phyloP scores from a whole-genome alignment of 2,888 invertebrate species.

The Macaria notata region DNA sequence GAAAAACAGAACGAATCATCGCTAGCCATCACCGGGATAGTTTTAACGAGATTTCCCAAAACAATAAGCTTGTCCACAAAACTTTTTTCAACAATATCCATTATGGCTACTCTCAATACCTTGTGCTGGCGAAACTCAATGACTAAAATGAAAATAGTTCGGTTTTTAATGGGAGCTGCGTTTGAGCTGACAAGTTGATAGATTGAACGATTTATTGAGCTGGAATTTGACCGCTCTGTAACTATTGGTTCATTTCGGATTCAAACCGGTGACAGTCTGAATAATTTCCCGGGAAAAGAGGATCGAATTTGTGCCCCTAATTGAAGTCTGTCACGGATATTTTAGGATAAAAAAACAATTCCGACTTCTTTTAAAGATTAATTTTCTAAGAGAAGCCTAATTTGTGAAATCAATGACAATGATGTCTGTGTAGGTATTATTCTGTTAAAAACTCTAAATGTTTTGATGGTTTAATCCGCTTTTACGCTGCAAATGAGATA shows the following conservation, averaged over 20 bases:
- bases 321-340: no score
- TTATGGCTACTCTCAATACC: conserved; percentile 36
- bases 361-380: no score
- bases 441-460: no score
- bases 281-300: no score
- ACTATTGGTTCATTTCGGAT: background rate
- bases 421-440: no score
- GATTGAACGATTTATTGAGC: background rate
- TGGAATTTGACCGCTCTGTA: background rate
- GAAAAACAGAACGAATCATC: conserved; percentile 34
- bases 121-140: conserved; percentile 32
- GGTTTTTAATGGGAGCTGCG: conserved; percentile 19
- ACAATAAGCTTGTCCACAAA: conserved; percentile 40
- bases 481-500: no score
- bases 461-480: no score
- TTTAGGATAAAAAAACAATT: no score
- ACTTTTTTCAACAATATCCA: conserved; percentile 40
- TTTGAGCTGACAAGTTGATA: conserved; percentile 9
- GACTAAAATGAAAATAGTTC: conserved; percentile 28
- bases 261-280: no score
- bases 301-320: no score
- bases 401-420: no score
- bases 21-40: conserved; percentile 34
- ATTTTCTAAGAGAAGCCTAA: no score
- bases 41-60: conserved; percentile 48